Conservation (phyloP, 2,888 invertebrate genomes). For the Tachystola acroxantha region DNA sequence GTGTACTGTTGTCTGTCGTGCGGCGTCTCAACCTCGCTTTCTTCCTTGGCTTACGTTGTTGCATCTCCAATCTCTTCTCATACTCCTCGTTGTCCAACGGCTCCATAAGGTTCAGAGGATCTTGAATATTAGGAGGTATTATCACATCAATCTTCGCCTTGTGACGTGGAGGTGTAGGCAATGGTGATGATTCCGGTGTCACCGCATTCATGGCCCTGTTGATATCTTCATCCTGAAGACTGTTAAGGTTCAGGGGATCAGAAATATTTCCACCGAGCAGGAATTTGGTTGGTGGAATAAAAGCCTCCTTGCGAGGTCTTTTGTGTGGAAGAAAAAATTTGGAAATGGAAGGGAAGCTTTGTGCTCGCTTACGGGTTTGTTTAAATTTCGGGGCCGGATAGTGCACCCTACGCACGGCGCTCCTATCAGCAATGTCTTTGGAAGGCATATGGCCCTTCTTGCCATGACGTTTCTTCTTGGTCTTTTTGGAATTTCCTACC, state of each 20-base stretch:
- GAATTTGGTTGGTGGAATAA: slow-evolving; percentile 95
- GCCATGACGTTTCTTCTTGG: slow-evolving; percentile 67
- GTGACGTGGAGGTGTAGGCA: slow-evolving; percentile 88
- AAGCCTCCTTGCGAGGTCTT: slow-evolving; percentile 84
- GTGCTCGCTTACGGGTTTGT: slow-evolving; percentile 81
- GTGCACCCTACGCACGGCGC: slow-evolving; percentile 56
- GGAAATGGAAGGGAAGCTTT: slow-evolving; percentile 82
- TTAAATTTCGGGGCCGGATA: slow-evolving; percentile 66
- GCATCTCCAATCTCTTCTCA: slow-evolving; percentile 86
- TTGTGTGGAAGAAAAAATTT: slow-evolving; percentile 88
- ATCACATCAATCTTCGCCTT: slow-evolving; percentile 92
- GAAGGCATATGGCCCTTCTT: slow-evolving; percentile 58
- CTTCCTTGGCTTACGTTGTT: slow-evolving; percentile 82
- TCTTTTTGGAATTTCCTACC: slow-evolving; percentile 48
- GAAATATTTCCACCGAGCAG: slow-evolving; percentile 95
- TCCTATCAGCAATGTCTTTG: slow-evolving; percentile 61
- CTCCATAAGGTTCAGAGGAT: slow-evolving; percentile 92
- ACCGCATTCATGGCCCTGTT: slow-evolving; percentile 91
- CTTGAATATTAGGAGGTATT: slow-evolving; percentile 94
- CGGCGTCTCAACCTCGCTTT: slow-evolving; percentile 79
- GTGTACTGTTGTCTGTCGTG: slow-evolving; percentile 65
- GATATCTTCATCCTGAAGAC: slow-evolving; percentile 89
- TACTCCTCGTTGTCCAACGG: slow-evolving; percentile 89
- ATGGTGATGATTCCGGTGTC: slow-evolving; percentile 94
- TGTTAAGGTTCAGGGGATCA: slow-evolving; percentile 96